Evolutionary conservation across 2,113 vertebrate genomes (phyloP).

Genomic region (Pipra filicauda): DNA sequence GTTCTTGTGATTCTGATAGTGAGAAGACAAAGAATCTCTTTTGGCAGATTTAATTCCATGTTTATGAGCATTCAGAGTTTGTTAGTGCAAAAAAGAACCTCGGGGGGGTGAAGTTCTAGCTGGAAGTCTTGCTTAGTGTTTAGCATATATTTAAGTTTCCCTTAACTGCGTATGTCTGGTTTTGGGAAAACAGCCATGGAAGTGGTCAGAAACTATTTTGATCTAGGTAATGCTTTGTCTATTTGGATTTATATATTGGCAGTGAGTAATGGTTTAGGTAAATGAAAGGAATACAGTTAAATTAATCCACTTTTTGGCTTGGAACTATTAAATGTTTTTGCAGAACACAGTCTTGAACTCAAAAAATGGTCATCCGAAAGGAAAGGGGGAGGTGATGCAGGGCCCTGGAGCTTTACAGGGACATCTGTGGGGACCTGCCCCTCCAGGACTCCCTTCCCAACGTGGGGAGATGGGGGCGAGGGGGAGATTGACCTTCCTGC

Average conservation of each 20-base stretch:
- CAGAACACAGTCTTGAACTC: not conserved
- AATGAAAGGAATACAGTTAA: not conserved
- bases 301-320: not conserved
- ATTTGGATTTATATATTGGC: fast-evolving
- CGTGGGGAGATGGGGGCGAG: fast-evolving
- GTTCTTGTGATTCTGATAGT: constrained; percentile 1
- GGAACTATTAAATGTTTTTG: not conserved
- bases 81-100: not conserved
- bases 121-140: not conserved
- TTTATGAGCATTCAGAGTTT: not conserved
- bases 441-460: not conserved
- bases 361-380: not conserved
- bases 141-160: not conserved
- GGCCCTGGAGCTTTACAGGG: not conserved
- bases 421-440: not conserved
- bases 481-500: not conserved
- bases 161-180: not conserved
- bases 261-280: not conserved
- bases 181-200: not conserved
- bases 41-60: not conserved
- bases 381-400: not conserved
- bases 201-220: not conserved
- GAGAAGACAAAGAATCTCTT: not conserved
- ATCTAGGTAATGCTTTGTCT: not conserved
- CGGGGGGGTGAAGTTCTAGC: not conserved